phyloP scores from a whole-genome alignment of 1,140 invertebrate species.

The Zaprionus africanus region DNA sequence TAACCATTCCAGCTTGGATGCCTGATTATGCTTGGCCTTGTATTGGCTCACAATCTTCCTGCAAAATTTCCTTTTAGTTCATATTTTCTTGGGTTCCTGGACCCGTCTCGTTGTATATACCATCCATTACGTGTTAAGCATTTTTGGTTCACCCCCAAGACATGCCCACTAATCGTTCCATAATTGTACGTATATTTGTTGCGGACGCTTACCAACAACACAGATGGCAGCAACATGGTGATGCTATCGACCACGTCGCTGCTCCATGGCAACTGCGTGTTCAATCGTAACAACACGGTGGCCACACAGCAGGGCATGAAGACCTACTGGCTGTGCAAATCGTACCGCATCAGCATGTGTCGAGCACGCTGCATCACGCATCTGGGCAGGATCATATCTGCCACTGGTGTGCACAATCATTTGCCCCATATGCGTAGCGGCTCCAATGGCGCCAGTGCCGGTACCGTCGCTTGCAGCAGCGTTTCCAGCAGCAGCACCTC shows the following conservation, averaged over 20 bases:
- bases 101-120: conserved; percentile 62
- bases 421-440: conserved; percentile 79
- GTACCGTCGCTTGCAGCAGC: conserved; percentile 1
- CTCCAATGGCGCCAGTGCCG: background rate
- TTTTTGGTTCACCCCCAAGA: conserved; percentile 43
- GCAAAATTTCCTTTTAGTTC: background rate
- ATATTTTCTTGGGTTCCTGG: background rate
- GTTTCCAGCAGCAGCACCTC: conserved; percentile 3
- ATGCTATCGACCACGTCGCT: conserved; percentile 84
- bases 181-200: conserved; percentile 76
- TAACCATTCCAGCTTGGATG: conserved; percentile 21
- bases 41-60: background rate
- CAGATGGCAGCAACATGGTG: conserved; percentile 81
- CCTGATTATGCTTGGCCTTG: conserved; percentile 14
- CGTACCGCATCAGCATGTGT: conserved; percentile 84
- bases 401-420: conserved; percentile 83
- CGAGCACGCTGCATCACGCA: conserved; percentile 83
- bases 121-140: conserved; percentile 49
- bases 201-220: conserved; percentile 43
- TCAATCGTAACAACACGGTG: conserved; percentile 84
- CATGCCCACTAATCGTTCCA: conserved; percentile 72
- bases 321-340: conserved; percentile 84
- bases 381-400: conserved; percentile 81
- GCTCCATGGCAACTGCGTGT: conserved; percentile 83
- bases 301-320: conserved; percentile 84